A percentile compares a stretch with the other conserved stretches of the same genome.
These are phyloP conservation scores for Tapirus indicus DNA, from an alignment of 2,797 vertebrate species.

Conservation along the genomic window DNA sequence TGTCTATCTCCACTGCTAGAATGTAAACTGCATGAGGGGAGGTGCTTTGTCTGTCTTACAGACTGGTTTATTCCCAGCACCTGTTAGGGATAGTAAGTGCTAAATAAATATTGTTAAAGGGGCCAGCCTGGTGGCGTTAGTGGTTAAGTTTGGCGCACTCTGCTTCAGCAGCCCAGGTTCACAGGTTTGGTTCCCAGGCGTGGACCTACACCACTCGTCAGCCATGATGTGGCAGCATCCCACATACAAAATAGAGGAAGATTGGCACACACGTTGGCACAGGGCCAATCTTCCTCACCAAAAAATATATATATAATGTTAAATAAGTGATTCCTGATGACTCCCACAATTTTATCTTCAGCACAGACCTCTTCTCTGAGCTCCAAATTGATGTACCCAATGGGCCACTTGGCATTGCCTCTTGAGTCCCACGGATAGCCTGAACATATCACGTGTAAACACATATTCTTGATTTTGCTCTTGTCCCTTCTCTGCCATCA, in stretches of 20 bases:
- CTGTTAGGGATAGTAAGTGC: background rate
- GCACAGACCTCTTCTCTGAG: background rate
- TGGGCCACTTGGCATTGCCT: background rate
- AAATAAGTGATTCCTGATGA: background rate
- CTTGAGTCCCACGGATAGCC: background rate
- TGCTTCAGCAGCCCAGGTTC: no score
- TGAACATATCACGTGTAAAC: background rate
- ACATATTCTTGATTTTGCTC: background rate
- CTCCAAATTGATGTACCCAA: background rate
- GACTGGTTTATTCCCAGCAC: background rate
- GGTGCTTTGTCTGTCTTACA: background rate
- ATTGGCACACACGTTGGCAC: no score
- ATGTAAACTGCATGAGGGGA: background rate
- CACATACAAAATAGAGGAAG: no score
- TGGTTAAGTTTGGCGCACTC: no score
- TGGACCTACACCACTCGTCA: no score
- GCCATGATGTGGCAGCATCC: no score
- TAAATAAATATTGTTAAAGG: background rate
- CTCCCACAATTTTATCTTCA: background rate
- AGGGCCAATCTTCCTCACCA: no score
- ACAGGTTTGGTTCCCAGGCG: no score
- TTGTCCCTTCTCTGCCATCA: background rate
- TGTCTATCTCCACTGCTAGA: background rate
- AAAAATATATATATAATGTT: no score
- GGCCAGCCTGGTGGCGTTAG: no score